A percentile compares a stretch with the other conserved stretches of the same genome.
Evolutionary conservation across 2,797 vertebrate genomes (phyloP).

Genomic region (Micrastur ruficollis): DNA sequence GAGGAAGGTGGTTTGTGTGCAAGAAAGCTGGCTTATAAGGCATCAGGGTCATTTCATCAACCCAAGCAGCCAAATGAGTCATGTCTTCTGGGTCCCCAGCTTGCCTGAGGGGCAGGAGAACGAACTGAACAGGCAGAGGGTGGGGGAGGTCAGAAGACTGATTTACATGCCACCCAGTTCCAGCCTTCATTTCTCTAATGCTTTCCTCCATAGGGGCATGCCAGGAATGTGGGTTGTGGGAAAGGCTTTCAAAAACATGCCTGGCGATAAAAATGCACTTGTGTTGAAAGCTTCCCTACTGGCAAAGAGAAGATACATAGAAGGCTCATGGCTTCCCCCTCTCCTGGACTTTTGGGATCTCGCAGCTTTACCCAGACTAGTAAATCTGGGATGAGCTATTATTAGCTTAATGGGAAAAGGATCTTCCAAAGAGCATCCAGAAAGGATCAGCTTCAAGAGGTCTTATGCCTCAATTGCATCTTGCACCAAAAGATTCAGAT

Average conservation of each 20-base stretch:
- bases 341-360: neutral
- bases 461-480: neutral
- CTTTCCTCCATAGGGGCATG: slow-evolving; percentile 10
- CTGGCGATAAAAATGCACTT: slow-evolving; percentile 13
- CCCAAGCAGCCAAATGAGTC: neutral
- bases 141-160: neutral
- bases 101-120: neutral
- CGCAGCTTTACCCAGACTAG: neutral
- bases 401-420: neutral
- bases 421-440: neutral
- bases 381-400: neutral
- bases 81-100: neutral
- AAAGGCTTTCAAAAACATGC: neutral
- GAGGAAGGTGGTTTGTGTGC: neutral
- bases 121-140: neutral
- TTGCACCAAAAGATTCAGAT: neutral
- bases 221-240: slow-evolving; percentile 22
- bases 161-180: neutral
- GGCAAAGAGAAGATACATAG: neutral
- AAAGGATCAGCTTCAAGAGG: neutral
- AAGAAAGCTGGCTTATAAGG: neutral
- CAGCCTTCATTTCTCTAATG: slow-evolving; percentile 48
- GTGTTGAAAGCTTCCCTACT: neutral
- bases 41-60: neutral
- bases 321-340: neutral